Base-by-base conservation (phyloP, 2,797 vertebrate species). In the Phyllotis vaccarum region DNA sequence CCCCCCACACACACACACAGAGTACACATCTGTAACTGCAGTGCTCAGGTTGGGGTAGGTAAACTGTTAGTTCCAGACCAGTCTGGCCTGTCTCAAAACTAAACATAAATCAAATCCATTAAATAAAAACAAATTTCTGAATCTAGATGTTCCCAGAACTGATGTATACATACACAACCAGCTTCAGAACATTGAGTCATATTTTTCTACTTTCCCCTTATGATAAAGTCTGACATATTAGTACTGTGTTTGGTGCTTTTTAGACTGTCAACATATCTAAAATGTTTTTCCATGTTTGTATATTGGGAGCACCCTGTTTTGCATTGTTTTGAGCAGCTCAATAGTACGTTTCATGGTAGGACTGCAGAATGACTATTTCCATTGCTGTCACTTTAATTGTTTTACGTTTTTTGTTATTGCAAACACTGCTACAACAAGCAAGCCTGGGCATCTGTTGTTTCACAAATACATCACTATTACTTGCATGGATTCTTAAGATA, bases 331-430 rank as follows among this genome's bases (percentile, higher is more conserved):
- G 34, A 80, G 66, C 3, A 85, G 27, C 4, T 81, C 1, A 70
- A 5, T 66, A 62, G 37, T 52, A 9, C 54, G 27, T 81, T 75
- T 16, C 10, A 19, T n/a, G 74, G n/a, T 79, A 27, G 56, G 37
- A 34, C 17, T 43, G 1, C 43, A 24, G 52, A 70, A 66, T 75
- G 64, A 46, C 62, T 13, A 17, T 74, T 86, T 81, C 85, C 70
- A 9, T 49, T 29, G 19, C 29, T 86, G 5, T 75, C 49, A 37
- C 74, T 93, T 80, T 11, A 16, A 1, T 91, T 86, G 8, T 89
- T 95, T 91, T 60, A 79, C 89, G 80, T 76, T 29, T 79, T 91
- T 89, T 93, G 52, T 87, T 86, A 40, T 85, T 92, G 37, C 83
- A 95, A 94, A 90, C 14, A n/a, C 62, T 68, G 31, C 24, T n/a